Conservation (phyloP, 2,888 invertebrate genomes). For the Prosopocoilus inquinatus region DNA sequence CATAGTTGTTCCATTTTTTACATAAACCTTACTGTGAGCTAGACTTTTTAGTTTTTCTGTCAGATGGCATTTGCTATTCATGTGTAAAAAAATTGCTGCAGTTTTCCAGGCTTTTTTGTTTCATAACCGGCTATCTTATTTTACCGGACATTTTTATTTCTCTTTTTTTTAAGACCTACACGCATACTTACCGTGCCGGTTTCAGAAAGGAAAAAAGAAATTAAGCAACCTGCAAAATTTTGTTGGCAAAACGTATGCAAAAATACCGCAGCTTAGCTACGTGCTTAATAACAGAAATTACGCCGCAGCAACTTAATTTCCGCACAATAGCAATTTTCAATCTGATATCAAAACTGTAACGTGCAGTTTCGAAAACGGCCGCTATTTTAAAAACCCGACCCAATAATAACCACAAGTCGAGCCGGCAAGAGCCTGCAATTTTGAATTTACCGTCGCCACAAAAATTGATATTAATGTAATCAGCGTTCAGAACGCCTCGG, state of each 20-base stretch:
- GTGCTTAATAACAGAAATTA: slow-evolving; percentile 46
- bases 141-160: too few relatives aligned
- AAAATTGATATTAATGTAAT: slow-evolving; percentile 50
- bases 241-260: slow-evolving; percentile 2
- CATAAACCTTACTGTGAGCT: too few relatives aligned
- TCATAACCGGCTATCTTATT: too few relatives aligned
- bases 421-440: slow-evolving; percentile 43
- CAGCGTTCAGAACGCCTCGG: slow-evolving; percentile 27
- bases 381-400: slow-evolving; percentile 20
- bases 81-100: too few relatives aligned
- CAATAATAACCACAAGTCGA: slow-evolving; percentile 19
- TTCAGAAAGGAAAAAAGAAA: too few relatives aligned
- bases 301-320: slow-evolving; percentile 48
- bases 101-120: too few relatives aligned
- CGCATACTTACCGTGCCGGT: too few relatives aligned
- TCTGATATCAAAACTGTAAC: slow-evolving; percentile 50
- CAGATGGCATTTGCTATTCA: too few relatives aligned
- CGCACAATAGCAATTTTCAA: slow-evolving; percentile 52
- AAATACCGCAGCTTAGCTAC: slow-evolving; percentile 7
- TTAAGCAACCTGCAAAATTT: too few relatives aligned
- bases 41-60: too few relatives aligned
- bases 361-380: slow-evolving; percentile 14
- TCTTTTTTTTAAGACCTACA: too few relatives aligned
- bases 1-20: too few relatives aligned
- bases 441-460: slow-evolving; percentile 47